phyloP scores from a whole-genome alignment of 2,113 vertebrate genomes.

The Phaethornis superciliosus region DNA sequence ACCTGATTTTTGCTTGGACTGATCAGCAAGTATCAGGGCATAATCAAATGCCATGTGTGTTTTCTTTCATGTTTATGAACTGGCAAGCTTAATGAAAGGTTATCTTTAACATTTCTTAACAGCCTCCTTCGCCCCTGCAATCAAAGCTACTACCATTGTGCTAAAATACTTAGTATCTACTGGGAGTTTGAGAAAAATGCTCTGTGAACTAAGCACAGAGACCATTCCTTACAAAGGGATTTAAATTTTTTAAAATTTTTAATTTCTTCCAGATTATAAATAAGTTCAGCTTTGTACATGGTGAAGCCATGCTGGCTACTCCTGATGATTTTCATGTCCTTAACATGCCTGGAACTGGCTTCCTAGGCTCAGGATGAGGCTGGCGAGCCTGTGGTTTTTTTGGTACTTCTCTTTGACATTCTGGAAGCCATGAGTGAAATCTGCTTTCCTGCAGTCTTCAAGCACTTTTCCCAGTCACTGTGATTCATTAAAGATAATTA shows the following conservation, averaged over 20 bases:
- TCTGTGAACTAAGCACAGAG: background rate
- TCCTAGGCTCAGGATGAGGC: background rate
- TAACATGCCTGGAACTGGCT: background rate
- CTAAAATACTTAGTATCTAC: slow-evolving; percentile 38
- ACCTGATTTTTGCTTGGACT: slow-evolving; percentile 57
- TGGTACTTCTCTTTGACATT: background rate
- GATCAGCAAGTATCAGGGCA: slow-evolving; percentile 7
- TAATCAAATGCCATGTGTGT: slow-evolving; percentile 29
- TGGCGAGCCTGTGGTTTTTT: background rate
- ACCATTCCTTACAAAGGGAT: background rate
- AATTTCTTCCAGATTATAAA: no score
- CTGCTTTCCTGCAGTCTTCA: background rate
- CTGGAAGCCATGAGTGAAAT: background rate
- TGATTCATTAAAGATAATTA: background rate
- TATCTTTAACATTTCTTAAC: slow-evolving; percentile 10
- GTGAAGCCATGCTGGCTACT: background rate
- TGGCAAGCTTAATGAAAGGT: slow-evolving; percentile 8
- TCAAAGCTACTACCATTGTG: background rate
- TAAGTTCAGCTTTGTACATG: background rate
- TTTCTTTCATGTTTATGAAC: slow-evolving; percentile 32
- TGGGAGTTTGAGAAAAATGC: background rate
- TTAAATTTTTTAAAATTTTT: background rate
- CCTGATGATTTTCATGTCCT: background rate
- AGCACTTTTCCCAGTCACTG: background rate
- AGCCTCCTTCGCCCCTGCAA: background rate